Evolutionary conservation across 2,888 invertebrate genomes (phyloP), one percentile per base, ranked within the genome.

Genomic region (Nasonia oneida): DNA sequence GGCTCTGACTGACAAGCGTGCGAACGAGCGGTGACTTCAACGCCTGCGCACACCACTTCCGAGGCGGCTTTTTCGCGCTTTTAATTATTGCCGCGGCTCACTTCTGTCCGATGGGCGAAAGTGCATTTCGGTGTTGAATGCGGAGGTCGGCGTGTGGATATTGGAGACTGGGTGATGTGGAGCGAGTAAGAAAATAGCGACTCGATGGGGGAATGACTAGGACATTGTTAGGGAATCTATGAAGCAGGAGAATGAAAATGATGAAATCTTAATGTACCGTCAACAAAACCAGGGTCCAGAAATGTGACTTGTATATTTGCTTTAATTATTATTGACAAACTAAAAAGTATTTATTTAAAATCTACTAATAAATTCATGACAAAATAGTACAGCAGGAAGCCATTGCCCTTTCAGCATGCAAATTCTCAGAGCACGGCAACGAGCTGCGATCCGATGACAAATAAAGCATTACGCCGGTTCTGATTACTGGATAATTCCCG

Each of bases 11-110:
- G 79, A 80, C 79, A 80, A 71, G 33, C 64, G 75, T 81, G 75
- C 75, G 81, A 81, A 81, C 33, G 42, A 1, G 42, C 67, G 23
- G 77, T 39, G 83, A 83, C 47, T 83, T 78, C 15, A 61, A 71
- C 71, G 83, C 73, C 33, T 29, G 42, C 5, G 29, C 42, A 4
- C 4, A 33, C 37, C 61, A 61, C 15, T 67, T 50, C 53, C 18
- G 57, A 42, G 29, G 39, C 6, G 37, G n/a, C 53, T 73, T 81
- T 83, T 78, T 61, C 71, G n/a, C n/a, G 29, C 15, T 71, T 77
- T 71, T 78, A 77, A 83, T 82, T 77, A 77, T 47, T 10, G 1
- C 6, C 12, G 47, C 0, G 14, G 3, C 1, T 57, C 29, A 6
- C 15, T 33, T 15, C 3, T 29, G 37, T 6, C 18, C 1, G 15